Evolutionary conservation across 2,797 vertebrate species (phyloP), one percentile per base, ranked within the genome.

Genomic region (Garrulus glandarius): DNA sequence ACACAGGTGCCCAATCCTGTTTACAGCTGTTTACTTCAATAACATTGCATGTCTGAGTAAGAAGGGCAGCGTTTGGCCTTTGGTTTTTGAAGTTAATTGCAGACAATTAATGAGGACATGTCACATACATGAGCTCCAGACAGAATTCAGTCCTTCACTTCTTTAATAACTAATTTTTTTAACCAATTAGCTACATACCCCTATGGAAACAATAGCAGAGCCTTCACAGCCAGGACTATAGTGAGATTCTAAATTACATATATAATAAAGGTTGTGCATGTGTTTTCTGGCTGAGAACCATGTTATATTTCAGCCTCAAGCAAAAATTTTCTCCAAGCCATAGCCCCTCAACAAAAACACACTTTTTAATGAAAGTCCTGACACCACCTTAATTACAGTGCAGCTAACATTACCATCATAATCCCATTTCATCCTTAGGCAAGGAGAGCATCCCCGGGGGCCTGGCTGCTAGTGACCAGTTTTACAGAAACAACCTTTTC

Each of bases 321-420:
- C 85, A 90, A 88, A 93, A 93, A 76, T 89, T 74, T 93, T 95
- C 85, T 84, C 70, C 37, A 36, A 93, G 87, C 76, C 1, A 0
- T 88, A 92, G 87, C 89, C 91, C 89, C 89, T 94, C 83, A 76
- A 94, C 63, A 92, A 92, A 95, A 95, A 32, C 59, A 68, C n/a
- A 57, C 52, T 84, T 93, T 87, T 87, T 79, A 95, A 95, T 95
- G 82, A 69, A 95, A 96, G 74, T 93, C 81, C 69, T 87, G 80
- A 84, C 87, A 94, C 67, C 63, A 74, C 77, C 91, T 93, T 97
- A 95, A 96, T 96, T 94, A 94, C 88, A 96, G 82, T 71, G 86
- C 87, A 89, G 91, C 92, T 75, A 93, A 88, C 77, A 52, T 89
- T 86, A 77, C 91, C 80, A 64, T 92, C 57, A 1, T 92, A 95